Evolutionary conservation across 2,888 invertebrate species (phyloP), one percentile per base, ranked within the genome.

Genomic region (Phaonia tiefii): DNA sequence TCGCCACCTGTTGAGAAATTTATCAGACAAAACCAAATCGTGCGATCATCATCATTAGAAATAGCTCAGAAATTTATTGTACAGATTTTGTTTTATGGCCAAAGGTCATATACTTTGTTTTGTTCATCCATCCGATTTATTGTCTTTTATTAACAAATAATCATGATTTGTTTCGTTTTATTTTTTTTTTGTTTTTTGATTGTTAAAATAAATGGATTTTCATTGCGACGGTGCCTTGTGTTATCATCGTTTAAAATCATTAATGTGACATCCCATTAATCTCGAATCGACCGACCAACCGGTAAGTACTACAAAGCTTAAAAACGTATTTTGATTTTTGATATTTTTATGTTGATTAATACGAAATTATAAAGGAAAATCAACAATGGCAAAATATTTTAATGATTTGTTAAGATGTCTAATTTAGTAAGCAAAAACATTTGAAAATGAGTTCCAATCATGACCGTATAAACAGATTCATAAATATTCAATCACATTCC

Each of bases 191-290:
- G 1, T 15, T 15, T 39, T 20, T 44, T 60, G 31, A 31, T 67
- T 67, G 17, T 66, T 60, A 56, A 17, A 49, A 46, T 58, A 37
- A 51, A 44, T 39, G 39, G 46, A 51, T 63, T 44, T 11, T 3
- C 26, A 49, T 63, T 31, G 31, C 26, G 15, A 15, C 26, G 31
- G 44, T 65, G 13, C 11, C 44, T 44, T 42, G 15, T 42, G 11
- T 74, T 66, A 80, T 77, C 51, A 51, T 44, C 63, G 37, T 26
- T 56, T 42, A 17, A 66, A 71, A 74, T 77, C 77, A 71, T 80
- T 80, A 74, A 66, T 60, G 17, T 77, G 77, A 60, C 80, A 77
- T 20, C 20, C 20, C 42, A 77, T 77, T 80, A 77, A 77, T 80
- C 80, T n/a, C n/a, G n/a, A n/a, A 31, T 3, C 3, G 4, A 31